Percentiles rank a stretch among this genome's conserved stretches.
phyloP scores from a whole-genome alignment of 1,140 invertebrate genomes.

The Radopholus similis region DNA sequence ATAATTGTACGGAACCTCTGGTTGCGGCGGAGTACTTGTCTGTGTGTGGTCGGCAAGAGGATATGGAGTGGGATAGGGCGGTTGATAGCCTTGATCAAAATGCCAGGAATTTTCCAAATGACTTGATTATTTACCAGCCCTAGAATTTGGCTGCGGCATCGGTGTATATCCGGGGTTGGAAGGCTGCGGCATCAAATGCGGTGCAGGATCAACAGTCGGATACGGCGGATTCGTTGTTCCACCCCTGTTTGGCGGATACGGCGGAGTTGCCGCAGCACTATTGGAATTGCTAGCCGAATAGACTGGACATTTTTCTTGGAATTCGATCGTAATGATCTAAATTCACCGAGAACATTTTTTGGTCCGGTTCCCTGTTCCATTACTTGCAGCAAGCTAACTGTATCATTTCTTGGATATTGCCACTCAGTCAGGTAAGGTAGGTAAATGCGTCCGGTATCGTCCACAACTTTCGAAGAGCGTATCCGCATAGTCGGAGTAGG shows the following conservation, averaged over 20 bases:
- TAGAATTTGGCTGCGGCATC: constrained; percentile 1
- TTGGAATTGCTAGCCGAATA: constrained; percentile 65
- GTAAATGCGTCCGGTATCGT: constrained; percentile 90
- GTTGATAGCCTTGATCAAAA: neutral
- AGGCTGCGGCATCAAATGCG: constrained; percentile 22
- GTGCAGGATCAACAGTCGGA: constrained; percentile 19
- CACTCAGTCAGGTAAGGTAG: constrained; percentile 94
- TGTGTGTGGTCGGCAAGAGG: constrained; percentile 24
- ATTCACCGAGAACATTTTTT: too few relatives aligned
- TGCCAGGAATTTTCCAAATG: neutral
- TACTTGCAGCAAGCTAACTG: constrained; percentile 53
- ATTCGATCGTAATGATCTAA: constrained; percentile 85
- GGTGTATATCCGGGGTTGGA: constrained; percentile 14
- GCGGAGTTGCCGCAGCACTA: constrained; percentile 57
- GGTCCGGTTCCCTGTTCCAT: too few relatives aligned
- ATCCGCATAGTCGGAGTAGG: constrained; percentile 92
- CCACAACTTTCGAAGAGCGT: constrained; percentile 86
- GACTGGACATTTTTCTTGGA: constrained; percentile 90
- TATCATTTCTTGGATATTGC: constrained; percentile 70
- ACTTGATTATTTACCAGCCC: too few relatives aligned
- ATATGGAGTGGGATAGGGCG: constrained; percentile 31
- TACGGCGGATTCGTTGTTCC: constrained; percentile 46
- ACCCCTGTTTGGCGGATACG: constrained; percentile 45
- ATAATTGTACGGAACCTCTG: neutral
- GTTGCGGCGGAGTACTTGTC: constrained; percentile 19